These are phyloP conservation scores for Rhimphoctona megacephalus DNA, from an alignment of 2,888 invertebrate genomes.

Conservation along the genomic window DNA sequence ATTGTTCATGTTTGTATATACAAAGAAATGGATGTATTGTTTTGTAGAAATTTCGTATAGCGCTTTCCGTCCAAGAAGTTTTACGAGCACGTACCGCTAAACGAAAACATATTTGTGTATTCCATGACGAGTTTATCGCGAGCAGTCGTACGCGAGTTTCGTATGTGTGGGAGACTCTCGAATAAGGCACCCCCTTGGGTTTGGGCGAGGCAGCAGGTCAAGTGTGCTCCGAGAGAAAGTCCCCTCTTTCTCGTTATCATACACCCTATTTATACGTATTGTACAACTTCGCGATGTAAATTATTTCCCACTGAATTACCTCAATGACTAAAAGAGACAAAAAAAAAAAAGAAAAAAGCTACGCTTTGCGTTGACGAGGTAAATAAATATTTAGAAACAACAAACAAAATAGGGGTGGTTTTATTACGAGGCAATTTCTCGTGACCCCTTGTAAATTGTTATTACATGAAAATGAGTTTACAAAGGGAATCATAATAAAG, in stretches of 20 bases:
- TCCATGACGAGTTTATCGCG: slow-evolving; percentile 53
- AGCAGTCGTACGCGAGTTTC: not conserved
- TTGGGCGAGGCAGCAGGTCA: slow-evolving; percentile 65
- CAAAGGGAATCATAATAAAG: not conserved
- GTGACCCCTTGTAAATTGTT: not conserved
- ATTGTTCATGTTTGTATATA: not conserved
- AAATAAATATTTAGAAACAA: slow-evolving; percentile 22
- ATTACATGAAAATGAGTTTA: not conserved
- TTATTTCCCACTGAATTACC: slow-evolving; percentile 52
- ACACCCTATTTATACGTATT: not conserved
- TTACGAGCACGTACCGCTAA: not conserved
- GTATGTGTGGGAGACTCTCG: slow-evolving; percentile 16
- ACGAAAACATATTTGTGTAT: slow-evolving; percentile 13
- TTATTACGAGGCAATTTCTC: not conserved
- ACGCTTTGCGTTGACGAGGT: not conserved
- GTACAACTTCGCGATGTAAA: slow-evolving; percentile 27
- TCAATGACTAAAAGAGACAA: slow-evolving; percentile 26
- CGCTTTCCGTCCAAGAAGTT: not conserved
- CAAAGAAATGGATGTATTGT: not conserved
- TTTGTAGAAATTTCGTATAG: no score
- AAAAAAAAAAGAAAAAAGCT: not conserved
- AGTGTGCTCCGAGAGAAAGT: slow-evolving; percentile 54
- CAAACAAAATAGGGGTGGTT: not conserved
- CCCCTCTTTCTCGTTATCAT: slow-evolving; percentile 13
- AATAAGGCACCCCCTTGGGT: slow-evolving; percentile 50